Base-by-base conservation (phyloP, 2,113 vertebrate species). In the Carassius auratus region DNA sequence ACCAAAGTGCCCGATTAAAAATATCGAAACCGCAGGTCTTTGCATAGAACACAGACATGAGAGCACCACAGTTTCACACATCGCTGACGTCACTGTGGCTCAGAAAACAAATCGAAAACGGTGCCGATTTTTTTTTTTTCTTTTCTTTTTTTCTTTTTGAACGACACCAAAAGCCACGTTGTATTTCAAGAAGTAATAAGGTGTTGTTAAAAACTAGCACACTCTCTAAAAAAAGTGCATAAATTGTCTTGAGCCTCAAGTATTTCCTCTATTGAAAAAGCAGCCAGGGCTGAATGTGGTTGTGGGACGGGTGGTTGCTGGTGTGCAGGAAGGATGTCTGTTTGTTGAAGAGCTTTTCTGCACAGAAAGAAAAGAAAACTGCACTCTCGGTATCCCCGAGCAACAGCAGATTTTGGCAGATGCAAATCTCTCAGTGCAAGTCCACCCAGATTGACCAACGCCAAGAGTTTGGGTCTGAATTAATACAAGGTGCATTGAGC, bases 251-350 rank as follows among this genome's bases (percentile, higher is more conserved):
- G 36, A 57, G 12, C 21, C 42, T 88, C 3, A 50, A 66, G 55
- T 12, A 23, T 87, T 92, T 93, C 90, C 89, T 89, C 88, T 90
- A 86, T 86, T 92, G 89, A 84, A 92, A 90, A 91, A 87, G 84
- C 45, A 83, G 87, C 48, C 21, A 9, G 17, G 9, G 79, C 87
- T 90, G 73, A 82, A 30, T 19, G 26, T 12, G 66, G 73, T 75
- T 78, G 30, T 71, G 81, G 79, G 69, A 75, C 33, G 26, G 62
- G 23, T 69, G 26, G 77, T 48, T 38, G 15, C 83, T 30, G 66
- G 79, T 91, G 86, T 88, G 84, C 89, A 94, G 92, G 92, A 93
- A 93, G 90, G 93, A 94, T 93, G 93, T 91, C 89, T 91, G 91
- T 91, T 93, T 91, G 89, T 89, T 93, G 90, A 93, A 93, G 91